These are phyloP conservation scores for Sebastes minor DNA, from an alignment of 2,797 vertebrate species.

Conservation along the genomic window DNA sequence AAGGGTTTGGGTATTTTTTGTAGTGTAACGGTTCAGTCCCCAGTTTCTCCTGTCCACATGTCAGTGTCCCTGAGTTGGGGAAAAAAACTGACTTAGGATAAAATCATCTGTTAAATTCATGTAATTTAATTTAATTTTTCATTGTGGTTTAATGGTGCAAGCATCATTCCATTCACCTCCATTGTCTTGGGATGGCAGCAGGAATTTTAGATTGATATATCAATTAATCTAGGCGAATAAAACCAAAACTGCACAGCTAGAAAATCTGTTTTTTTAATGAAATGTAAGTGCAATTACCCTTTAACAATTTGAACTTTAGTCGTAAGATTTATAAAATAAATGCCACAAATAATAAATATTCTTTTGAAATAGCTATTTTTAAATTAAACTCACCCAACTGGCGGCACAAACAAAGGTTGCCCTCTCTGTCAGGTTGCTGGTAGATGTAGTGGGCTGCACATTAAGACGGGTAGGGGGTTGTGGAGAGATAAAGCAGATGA, in stretches of 20 bases:
- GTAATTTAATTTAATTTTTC: not conserved
- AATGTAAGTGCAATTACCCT: not conserved
- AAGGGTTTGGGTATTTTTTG: not conserved
- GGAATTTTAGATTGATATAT: not conserved
- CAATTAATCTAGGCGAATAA: not conserved
- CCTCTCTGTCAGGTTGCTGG: conserved; percentile 30
- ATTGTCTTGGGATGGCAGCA: not conserved
- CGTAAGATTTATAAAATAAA: conserved; percentile 3
- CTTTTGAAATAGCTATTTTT: conserved; percentile 8
- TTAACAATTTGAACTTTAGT: not conserved
- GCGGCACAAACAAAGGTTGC: conserved; percentile 36
- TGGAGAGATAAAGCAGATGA: conserved; percentile 65
- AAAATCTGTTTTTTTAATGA: not conserved
- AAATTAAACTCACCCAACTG: conserved; percentile 25
- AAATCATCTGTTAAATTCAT: not conserved
- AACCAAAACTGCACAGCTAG: not conserved
- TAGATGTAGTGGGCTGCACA: conserved; percentile 31
- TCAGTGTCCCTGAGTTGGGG: not conserved
- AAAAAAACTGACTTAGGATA: not conserved
- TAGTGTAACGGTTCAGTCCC: not conserved
- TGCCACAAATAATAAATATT: conserved; percentile 4
- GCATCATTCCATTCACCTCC: not conserved
- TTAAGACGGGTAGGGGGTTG: conserved; percentile 17
- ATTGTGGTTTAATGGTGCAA: not conserved
- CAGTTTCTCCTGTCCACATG: not conserved